Evolutionary conservation across 2,888 invertebrate species (phyloP).

Genomic region (Papilio demoleus): DNA sequence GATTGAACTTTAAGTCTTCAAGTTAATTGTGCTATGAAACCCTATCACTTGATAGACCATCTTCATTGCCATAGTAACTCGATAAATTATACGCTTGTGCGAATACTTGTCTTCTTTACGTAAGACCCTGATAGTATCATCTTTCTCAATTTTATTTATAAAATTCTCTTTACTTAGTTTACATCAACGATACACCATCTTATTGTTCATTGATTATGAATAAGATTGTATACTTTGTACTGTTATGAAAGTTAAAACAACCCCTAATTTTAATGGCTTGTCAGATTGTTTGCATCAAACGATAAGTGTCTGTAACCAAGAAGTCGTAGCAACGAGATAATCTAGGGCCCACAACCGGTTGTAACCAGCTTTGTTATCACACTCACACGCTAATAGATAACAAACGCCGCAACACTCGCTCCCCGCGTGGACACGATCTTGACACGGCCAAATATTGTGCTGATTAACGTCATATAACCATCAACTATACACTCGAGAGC

Average conservation of each 20-base stretch:
- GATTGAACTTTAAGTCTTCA: not conserved
- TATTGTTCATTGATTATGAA: no score
- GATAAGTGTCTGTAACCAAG: not conserved
- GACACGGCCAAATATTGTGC: slow-evolving; percentile 44
- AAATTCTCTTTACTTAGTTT: no score
- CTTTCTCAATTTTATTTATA: no score
- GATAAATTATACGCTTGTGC: no score
- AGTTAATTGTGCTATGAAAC: no score
- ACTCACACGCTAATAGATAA: slow-evolving; percentile 71
- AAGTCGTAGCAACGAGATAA: slow-evolving; percentile 42
- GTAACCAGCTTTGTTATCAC: slow-evolving; percentile 67
- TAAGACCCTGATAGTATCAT: no score
- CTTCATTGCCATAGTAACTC: slow-evolving; percentile 12
- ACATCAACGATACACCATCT: no score
- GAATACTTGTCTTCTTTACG: no score
- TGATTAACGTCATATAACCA: slow-evolving; percentile 50
- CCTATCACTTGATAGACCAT: no score
- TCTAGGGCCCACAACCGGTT: slow-evolving; percentile 59
- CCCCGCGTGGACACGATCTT: slow-evolving; percentile 61
- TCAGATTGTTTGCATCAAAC: not conserved
- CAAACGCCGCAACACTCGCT: slow-evolving; percentile 63
- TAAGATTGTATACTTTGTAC: no score
- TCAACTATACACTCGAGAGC: not conserved
- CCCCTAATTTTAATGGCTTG: not conserved
- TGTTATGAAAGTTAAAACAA: not conserved